phyloP scores from a whole-genome alignment of 2,888 invertebrate species.

The Muscina levida region DNA sequence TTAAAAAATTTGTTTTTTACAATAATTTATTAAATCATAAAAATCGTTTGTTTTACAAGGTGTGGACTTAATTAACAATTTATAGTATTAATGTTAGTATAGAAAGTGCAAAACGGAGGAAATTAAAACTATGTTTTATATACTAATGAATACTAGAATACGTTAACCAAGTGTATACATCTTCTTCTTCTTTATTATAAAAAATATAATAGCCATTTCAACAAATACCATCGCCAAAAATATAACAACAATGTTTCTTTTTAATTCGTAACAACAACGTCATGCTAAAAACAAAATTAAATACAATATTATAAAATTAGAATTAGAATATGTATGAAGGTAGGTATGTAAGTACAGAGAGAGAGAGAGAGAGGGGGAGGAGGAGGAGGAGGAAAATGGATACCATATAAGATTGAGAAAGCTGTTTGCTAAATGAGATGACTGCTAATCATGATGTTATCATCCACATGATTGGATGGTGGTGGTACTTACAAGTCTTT shows the following conservation, averaged over 20 bases:
- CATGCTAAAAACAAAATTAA: conserved; percentile 36
- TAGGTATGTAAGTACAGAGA: conserved; percentile 49
- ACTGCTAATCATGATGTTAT: not conserved
- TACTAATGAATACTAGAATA: not conserved
- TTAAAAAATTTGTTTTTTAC: not conserved
- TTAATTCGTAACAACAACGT: conserved; percentile 25
- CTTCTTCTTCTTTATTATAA: too few species aligned
- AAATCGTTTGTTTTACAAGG: conserved; percentile 2
- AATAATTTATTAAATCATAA: conserved; percentile 21
- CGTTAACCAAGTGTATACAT: conserved; percentile 3
- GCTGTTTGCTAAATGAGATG: conserved; percentile 3
- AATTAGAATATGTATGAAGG: conserved; percentile 41
- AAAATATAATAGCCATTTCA: not conserved
- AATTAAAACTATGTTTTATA: not conserved
- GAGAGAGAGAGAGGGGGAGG: conserved; percentile 27
- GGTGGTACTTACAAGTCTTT: conserved; percentile 75
- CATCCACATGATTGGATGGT: not conserved
- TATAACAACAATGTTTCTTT: not conserved
- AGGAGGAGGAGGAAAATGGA: conserved; percentile 25
- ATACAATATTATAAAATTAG: conserved; percentile 2
- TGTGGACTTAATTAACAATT: conserved; percentile 13
- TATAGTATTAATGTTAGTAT: conserved; percentile 23
- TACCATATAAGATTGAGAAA: not conserved
- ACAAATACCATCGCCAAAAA: conserved; percentile 28
- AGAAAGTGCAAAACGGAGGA: not conserved